Percentiles rank a stretch among this genome's conserved stretches.
phyloP scores from a whole-genome alignment of 2,113 vertebrate genomes.

The Climacteris rufus region DNA sequence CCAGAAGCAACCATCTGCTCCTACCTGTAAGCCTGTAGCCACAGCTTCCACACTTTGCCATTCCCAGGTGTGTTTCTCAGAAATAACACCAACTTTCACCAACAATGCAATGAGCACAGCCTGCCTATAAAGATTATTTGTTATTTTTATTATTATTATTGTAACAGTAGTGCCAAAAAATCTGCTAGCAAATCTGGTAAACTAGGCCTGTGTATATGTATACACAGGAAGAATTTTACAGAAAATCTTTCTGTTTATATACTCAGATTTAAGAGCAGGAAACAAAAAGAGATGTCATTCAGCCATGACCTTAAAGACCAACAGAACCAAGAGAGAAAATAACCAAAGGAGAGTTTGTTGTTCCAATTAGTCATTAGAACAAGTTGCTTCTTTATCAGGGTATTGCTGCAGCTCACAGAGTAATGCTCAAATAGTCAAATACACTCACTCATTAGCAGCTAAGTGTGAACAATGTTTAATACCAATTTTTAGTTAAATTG shows the following conservation, averaged over 20 bases:
- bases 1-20: not conserved
- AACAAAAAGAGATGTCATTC: not conserved
- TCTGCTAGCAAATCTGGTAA: not conserved
- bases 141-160: not conserved
- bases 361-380: not conserved
- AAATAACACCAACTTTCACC: constrained; percentile 95
- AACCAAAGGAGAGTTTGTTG: not conserved
- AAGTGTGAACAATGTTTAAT: not conserved
- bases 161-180: not conserved
- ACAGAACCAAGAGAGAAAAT: not conserved
- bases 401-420: not conserved
- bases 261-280: not conserved
- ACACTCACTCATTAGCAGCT: not conserved
- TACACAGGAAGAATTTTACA: not conserved
- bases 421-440: not conserved
- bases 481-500: not conserved
- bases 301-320: not conserved
- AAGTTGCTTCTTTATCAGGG: not conserved
- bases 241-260: not conserved
- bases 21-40: constrained; percentile 93
- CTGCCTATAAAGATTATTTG: constrained; percentile 79
- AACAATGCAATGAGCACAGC: constrained; percentile 92
- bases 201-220: not conserved
- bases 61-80: constrained; percentile 89
- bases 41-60: constrained; percentile 95